Evolutionary conservation across 2,797 vertebrate species (phyloP), one percentile per base, ranked within the genome.

Genomic region (Atherinosoma microstoma): DNA sequence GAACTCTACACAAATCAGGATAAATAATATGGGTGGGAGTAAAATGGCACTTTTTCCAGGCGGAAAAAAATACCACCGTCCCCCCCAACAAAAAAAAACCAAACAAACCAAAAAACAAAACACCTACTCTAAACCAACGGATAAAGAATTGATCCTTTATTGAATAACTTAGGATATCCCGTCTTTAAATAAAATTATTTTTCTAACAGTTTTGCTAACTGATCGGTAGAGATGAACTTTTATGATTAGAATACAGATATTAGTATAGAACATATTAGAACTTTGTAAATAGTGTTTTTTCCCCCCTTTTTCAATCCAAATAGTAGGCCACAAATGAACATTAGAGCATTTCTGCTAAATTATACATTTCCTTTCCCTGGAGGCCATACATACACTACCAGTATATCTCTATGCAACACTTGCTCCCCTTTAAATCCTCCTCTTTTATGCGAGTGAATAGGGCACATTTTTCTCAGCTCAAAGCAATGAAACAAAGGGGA

Each of bases 351-450:
- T 74, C 16, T 1, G 60, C 36, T 54, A 36, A 85, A 67, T 70
- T 65, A 30, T 66, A 58, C 45, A 53, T 83, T 67, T 75, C 34
- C 20, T 54, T 51, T 56, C 29, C 70, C 69, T 54, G 49, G 60
- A 57, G 65, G 76, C 76, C 58, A 42, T 24, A 68, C 64, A 32
- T 29, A 67, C 63, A 22, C 27, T 32, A 73, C 16, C n/a, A 69
- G 40, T 67, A 38, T 83, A 85, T 87, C 80, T 82, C 72, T 30
- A 61, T 74, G 75, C 67, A 85, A 66, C 82, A 78, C 73, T 80
- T 73, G 69, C 71, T 71, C 35, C 54, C 60, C 29, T 71, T 58
- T 71, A 82, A 89, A 88, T 78, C 70, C 68, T 76, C 54, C 16
- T 73, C 73, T 74, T 73, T 82, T 79, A 66, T 79, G 67, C 16